phyloP scores from a whole-genome alignment of 2,888 invertebrate species.

The Tachina lurida region DNA sequence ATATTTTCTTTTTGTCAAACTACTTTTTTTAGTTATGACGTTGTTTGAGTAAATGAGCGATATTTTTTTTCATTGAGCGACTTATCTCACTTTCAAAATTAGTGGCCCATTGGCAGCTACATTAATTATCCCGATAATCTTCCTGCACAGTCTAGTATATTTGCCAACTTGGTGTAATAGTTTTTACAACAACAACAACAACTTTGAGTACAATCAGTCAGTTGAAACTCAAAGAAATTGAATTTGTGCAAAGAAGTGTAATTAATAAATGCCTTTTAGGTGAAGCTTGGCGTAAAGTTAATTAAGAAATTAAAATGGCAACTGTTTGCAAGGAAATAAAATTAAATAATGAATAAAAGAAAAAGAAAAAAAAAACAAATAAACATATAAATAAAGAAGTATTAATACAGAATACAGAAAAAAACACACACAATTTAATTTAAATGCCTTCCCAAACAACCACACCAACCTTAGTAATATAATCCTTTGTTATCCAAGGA shows the following conservation, averaged over 20 bases:
- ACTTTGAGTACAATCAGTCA: conserved; percentile 11
- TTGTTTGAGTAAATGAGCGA: too few species aligned
- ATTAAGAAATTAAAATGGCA: conserved; percentile 70
- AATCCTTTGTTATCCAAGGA: too few species aligned
- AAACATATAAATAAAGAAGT: not conserved
- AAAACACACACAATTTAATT: not conserved
- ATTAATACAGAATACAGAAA: not conserved
- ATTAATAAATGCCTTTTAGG: conserved; percentile 70
- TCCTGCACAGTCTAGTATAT: too few species aligned
- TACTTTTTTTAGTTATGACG: too few species aligned
- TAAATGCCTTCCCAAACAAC: too few species aligned
- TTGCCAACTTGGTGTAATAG: not conserved
- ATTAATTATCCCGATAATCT: not conserved
- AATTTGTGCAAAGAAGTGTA: conserved; percentile 64
- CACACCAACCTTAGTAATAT: too few species aligned
- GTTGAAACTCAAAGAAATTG: conserved; percentile 54
- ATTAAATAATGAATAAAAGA: conserved; percentile 19
- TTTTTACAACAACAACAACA: not conserved
- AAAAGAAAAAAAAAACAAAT: not conserved
- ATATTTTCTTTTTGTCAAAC: too few species aligned
- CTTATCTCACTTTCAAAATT: too few species aligned
- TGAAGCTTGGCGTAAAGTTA: conserved; percentile 68
- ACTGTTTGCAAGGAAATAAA: conserved; percentile 57
- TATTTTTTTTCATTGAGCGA: too few species aligned
- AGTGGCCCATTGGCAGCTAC: too few species aligned